Base-by-base conservation (phyloP, 2,888 invertebrate species). In the Achlya flavicornis region DNA sequence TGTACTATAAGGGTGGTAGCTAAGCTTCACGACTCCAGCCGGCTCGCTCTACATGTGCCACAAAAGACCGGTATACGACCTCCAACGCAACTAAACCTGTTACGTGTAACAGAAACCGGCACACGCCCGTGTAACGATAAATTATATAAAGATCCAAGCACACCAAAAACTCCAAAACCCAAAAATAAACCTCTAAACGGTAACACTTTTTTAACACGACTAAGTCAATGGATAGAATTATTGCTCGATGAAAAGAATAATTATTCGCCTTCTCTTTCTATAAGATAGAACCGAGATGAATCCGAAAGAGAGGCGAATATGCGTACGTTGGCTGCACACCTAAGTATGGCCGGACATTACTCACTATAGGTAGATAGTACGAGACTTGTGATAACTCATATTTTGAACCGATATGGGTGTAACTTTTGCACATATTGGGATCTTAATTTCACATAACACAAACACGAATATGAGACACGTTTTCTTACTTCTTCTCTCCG, bases 401-500 rank as follows among this genome's bases (percentile, higher is more conserved):
- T 75, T 84, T 76, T 76, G 79, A 77, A 78, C 74, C 71, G 75
- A 72, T 71, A 78, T 76, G 75, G 80, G 72, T 76, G 72, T 76
- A 74, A 84, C 88, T 87, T 85, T 77, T 75, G 72, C 76, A 77
- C 86, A 88, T 84, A 79, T 75, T 77, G 62, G 48, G 75, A 81
- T 76, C 72, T 68, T 70, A 67, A 75, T 76, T 77, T 75, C 85
- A 90, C 90, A 84, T 65, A 80, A 75, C 81, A 86, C 91, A 90
- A 80, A 70, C 90, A 92, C 90, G 82, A 76, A 81, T 78, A 83
- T 72, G 83, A 83, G 84, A 80, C 89, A 92, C 92, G 82, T 84
- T 87, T 86, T 93, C 98, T 97, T 97, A 99, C 99, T 98, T 98
- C 98, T 96, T 99, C 98, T 91, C 98, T 97, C 92, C 98, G 97